Percentiles rank a stretch among this genome's conserved stretches.
These are phyloP conservation scores for Metallyticus violacea DNA, from an alignment of 2,888 invertebrate species.

Conservation along the genomic window DNA sequence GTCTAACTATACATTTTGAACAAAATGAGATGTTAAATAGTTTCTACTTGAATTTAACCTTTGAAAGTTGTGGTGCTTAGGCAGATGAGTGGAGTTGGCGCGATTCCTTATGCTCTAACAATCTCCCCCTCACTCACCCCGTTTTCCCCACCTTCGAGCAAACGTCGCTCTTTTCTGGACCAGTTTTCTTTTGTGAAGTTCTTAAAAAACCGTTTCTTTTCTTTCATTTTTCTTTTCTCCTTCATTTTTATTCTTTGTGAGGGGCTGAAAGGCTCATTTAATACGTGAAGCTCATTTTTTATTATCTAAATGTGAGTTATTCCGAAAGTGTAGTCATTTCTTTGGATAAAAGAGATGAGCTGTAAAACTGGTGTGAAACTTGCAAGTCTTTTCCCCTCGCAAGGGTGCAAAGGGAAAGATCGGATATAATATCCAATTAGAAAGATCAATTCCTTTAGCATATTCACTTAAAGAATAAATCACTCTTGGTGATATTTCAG, in stretches of 20 bases:
- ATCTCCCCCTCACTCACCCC: not conserved
- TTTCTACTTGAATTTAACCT: not conserved
- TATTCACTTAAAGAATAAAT: not conserved
- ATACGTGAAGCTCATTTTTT: not conserved
- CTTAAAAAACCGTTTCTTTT: not conserved
- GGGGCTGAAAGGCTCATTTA: not conserved
- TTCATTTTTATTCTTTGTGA: not conserved
- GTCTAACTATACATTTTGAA: not conserved
- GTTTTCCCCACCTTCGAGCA: not conserved
- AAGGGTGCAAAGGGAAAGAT: not conserved
- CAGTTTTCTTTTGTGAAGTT: conserved; percentile 8
- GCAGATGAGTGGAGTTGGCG: not conserved
- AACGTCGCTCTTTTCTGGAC: conserved; percentile 1
- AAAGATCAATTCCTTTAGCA: not conserved
- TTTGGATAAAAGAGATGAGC: not conserved
- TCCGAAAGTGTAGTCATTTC: not conserved
- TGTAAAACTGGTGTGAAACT: not conserved
- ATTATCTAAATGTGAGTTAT: not conserved
- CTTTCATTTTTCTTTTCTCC: not conserved
- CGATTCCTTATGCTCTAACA: not conserved
- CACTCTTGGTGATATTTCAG: no score
- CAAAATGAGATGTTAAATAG: not conserved
- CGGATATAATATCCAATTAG: not conserved
- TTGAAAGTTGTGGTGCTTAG: not conserved
- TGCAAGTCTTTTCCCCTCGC: not conserved